Evolutionary conservation across 1,140 invertebrate genomes (phyloP), one percentile per base, ranked within the genome.

Genomic region (Drosophila watanabei): DNA sequence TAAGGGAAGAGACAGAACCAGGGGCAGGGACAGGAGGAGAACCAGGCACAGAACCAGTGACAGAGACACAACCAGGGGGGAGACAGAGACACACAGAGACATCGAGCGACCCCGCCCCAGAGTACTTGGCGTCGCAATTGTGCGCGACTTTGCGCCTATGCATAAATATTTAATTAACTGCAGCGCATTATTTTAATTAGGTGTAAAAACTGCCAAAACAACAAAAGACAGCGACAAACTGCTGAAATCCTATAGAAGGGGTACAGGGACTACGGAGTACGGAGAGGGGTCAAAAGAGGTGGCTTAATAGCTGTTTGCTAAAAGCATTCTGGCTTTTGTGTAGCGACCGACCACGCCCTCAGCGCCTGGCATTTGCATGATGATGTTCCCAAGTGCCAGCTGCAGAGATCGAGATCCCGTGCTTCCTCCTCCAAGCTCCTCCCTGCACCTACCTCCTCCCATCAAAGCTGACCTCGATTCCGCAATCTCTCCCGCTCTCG

Each of bases 141-240:
- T 85, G 52, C 52, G 51, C 70, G 64, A 79, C 62, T 66, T 73
- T 78, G 68, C 71, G 84, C 78, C 84, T 91, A 88, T 85, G 82
- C 90, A 92, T 92, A 90, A 93, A 92, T 93, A 92, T 90, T 93
- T 92, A 93, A 93, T 92, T 92, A 93, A 92, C 92, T 92, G 91
- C 92, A 92, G 87, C 71, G 86, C 92, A 93, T 92, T 91, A 92
- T 93, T 93, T 93, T 93, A 92, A 92, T 92, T 92, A 92, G 89
- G 79, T 92, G 88, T 86, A 80, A 92, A 92, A 84, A 70, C 63
- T 73, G 56, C 62, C 60, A 85, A 76, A 56, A 63, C 72, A 73
- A 73, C 70, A 49, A 62, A 72, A 56, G 32, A 39, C 9, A 35
- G 16, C 10, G 30, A 24, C 52, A 24, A 16, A 49, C 7, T 49